Conservation (phyloP, 37 sponge, comb jelly and placozoan genomes). For the Axinella damicornis region DNA sequence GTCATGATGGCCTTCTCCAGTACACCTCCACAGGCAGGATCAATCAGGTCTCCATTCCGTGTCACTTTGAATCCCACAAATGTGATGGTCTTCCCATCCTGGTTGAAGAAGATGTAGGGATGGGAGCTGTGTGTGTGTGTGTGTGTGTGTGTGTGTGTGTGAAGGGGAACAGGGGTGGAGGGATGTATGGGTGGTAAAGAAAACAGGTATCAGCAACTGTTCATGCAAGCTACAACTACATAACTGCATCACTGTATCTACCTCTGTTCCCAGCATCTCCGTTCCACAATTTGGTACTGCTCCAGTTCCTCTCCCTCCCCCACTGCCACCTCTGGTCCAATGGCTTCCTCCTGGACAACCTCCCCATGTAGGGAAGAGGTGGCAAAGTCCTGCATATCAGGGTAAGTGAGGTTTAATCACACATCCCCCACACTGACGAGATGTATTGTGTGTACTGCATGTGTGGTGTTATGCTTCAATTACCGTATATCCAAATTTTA, state of each 20-base stretch:
- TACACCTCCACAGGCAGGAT: background rate
- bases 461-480: too few relatives aligned
- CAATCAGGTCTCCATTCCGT: conserved; percentile 10
- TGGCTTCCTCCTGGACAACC: conserved; percentile 12
- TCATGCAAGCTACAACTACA: too few relatives aligned
- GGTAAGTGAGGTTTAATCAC: too few relatives aligned
- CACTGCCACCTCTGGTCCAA: background rate
- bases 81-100: conserved; percentile 63
- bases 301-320: conserved; percentile 12
- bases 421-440: too few relatives aligned
- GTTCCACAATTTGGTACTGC: conserved; percentile 58
- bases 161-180: background rate
- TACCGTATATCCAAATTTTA: too few relatives aligned
- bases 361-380: conserved; percentile 79
- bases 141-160: conserved; percentile 5
- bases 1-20: conserved; percentile 36
- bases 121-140: conserved; percentile 71
- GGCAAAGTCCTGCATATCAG: conserved; percentile 77
- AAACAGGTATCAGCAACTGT: too few relatives aligned
- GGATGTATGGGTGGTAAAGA: background rate
- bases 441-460: too few relatives aligned
- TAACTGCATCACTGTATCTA: conserved; percentile 8
- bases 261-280: conserved; percentile 72
- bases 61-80: conserved; percentile 81
- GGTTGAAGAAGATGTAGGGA: conserved; percentile 96